These are phyloP conservation scores for Synodontis membranacea DNA, from an alignment of 2,113 vertebrate species.

Conservation along the genomic window DNA sequence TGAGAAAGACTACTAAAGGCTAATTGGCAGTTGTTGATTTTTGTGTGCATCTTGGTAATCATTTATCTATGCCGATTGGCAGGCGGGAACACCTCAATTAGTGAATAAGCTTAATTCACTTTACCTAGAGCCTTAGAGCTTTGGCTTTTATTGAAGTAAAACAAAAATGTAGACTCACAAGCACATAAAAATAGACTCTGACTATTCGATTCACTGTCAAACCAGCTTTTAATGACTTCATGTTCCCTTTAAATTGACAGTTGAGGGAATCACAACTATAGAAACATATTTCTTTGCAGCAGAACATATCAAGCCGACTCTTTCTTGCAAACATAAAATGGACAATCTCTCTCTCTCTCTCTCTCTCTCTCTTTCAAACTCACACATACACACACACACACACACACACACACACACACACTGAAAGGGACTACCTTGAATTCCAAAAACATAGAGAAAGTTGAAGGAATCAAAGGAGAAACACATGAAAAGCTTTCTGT, in stretches of 20 bases:
- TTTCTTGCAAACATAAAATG: not conserved
- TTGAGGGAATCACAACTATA: not conserved
- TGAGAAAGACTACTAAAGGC: not conserved
- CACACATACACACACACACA: not conserved
- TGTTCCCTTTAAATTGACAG: not conserved
- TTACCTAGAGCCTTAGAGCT: not conserved
- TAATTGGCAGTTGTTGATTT: not conserved
- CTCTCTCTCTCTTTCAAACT: not conserved
- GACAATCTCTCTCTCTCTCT: not conserved
- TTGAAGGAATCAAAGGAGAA: constrained; percentile 14
- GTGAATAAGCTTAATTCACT: not conserved
- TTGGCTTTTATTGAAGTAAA: not conserved
- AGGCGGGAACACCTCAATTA: not conserved
- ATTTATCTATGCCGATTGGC: not conserved
- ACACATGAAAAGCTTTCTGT: constrained; percentile 5
- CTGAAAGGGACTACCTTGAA: not conserved
- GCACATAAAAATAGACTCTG: not conserved
- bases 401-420: not conserved
- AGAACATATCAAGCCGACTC: not conserved
- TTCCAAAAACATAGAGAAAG: not conserved
- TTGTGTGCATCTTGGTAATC: not conserved
- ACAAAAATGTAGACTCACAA: not conserved
- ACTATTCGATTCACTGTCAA: not conserved
- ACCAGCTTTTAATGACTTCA: not conserved
- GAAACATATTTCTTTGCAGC: not conserved